Conservation (phyloP, 1,140 invertebrate genomes). For the Condylostylus longicornis region DNA sequence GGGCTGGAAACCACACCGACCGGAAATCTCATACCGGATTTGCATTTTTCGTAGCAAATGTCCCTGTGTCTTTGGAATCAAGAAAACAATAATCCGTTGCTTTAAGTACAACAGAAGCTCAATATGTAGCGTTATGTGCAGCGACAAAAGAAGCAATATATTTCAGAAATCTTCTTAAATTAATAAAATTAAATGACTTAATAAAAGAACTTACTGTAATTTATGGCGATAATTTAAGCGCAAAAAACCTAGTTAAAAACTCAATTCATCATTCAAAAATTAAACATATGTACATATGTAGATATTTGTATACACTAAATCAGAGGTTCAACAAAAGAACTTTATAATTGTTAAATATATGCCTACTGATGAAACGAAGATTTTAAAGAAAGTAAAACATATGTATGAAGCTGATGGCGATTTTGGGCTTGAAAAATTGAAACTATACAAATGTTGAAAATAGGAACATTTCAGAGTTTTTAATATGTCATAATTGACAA, state of each 20-base stretch:
- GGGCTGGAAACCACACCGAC: slow-evolving; percentile 19
- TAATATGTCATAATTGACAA: too few species aligned
- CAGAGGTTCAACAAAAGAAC: too few species aligned
- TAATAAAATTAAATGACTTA: slow-evolving; percentile 7
- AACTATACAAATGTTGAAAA: too few species aligned
- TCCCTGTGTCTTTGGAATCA: slow-evolving; percentile 17
- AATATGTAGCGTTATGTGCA: slow-evolving; percentile 21
- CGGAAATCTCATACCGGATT: slow-evolving; percentile 25
- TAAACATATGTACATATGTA: too few species aligned
- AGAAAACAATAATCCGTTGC: slow-evolving; percentile 25
- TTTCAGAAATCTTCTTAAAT: slow-evolving; percentile 9
- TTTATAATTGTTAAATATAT: too few species aligned
- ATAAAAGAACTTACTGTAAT: slow-evolving; percentile 1
- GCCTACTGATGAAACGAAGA: too few species aligned
- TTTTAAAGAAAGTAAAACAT: too few species aligned
- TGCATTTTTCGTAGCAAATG: slow-evolving; percentile 15
- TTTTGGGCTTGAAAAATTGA: too few species aligned
- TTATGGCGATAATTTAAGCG: slow-evolving; percentile 8
- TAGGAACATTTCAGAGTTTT: too few species aligned
- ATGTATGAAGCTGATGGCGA: too few species aligned
- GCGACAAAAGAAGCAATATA: slow-evolving; percentile 15
- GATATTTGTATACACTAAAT: too few species aligned
- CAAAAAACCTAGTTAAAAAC: slow-evolving; percentile 12
- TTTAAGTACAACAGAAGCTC: slow-evolving; percentile 28
- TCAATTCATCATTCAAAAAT: slow-evolving; percentile 12